Conservation (phyloP, 2,888 invertebrate species). For the Aquatica leii region DNA sequence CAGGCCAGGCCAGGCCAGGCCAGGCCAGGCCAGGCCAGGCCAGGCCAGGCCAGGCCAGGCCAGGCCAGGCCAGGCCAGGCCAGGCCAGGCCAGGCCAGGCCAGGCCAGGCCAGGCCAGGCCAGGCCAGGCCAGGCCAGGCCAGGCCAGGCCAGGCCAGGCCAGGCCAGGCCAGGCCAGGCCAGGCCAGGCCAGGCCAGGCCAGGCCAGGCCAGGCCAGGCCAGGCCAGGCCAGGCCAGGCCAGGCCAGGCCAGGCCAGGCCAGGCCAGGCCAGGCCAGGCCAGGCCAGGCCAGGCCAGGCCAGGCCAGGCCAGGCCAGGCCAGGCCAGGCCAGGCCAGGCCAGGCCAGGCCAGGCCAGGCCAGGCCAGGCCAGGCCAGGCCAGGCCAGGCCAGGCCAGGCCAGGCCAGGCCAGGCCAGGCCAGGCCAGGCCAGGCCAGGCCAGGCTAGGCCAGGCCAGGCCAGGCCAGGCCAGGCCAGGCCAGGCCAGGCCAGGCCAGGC, state of each 20-base stretch:
- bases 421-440: background rate
- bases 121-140: background rate
- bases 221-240: background rate
- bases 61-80: background rate
- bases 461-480: background rate
- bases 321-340: background rate
- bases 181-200: background rate
- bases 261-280: background rate
- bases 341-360: slow-evolving; percentile 4
- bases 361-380: background rate
- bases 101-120: background rate
- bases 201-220: background rate
- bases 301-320: slow-evolving; percentile 2
- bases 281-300: slow-evolving; percentile 6
- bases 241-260: background rate
- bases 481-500: background rate
- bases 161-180: background rate
- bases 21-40: background rate
- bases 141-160: background rate
- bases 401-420: background rate
- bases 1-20: background rate
- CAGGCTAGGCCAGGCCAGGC: background rate
- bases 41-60: background rate
- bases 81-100: background rate
- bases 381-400: background rate